Evolutionary conservation across 2,888 invertebrate species (phyloP).

Genomic region (Eutolmus rufibarbis): DNA sequence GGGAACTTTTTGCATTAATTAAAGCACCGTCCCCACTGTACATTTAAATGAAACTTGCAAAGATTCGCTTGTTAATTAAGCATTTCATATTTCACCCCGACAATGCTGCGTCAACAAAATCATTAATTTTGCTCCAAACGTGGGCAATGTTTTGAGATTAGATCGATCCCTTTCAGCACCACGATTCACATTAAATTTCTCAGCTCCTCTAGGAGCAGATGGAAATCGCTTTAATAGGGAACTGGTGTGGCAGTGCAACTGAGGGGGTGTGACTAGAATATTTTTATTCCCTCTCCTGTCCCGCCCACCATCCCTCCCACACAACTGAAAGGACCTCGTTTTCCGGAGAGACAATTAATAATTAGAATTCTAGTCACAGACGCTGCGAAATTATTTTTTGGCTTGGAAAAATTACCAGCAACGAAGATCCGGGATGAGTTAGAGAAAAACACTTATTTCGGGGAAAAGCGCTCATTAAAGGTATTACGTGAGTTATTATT

Average conservation of each 20-base stretch:
- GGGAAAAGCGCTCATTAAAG: constrained; percentile 27
- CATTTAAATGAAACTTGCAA: neutral
- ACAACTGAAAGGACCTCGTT: constrained; percentile 3
- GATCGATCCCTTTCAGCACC: neutral
- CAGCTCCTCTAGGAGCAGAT: neutral
- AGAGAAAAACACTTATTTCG: constrained; percentile 15
- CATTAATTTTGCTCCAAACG: neutral
- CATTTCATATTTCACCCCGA: neutral
- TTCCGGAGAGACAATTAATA: constrained; percentile 25
- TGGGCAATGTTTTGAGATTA: neutral
- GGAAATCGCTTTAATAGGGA: neutral
- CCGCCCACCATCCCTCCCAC: neutral
- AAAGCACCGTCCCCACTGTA: neutral
- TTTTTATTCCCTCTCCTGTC: neutral
- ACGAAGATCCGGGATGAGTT: neutral
- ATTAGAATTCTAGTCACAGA: constrained; percentile 34
- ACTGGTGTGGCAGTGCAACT: neutral
- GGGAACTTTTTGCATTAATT: neutral
- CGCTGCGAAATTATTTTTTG: constrained; percentile 28
- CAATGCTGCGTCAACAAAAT: neutral
- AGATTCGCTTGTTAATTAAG: neutral
- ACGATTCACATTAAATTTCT: neutral
- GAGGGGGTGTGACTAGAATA: neutral
- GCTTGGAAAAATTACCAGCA: constrained; percentile 24
- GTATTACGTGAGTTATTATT: constrained; percentile 40